Base-by-base conservation (phyloP, 2,888 invertebrate species). In the Phania funesta region DNA sequence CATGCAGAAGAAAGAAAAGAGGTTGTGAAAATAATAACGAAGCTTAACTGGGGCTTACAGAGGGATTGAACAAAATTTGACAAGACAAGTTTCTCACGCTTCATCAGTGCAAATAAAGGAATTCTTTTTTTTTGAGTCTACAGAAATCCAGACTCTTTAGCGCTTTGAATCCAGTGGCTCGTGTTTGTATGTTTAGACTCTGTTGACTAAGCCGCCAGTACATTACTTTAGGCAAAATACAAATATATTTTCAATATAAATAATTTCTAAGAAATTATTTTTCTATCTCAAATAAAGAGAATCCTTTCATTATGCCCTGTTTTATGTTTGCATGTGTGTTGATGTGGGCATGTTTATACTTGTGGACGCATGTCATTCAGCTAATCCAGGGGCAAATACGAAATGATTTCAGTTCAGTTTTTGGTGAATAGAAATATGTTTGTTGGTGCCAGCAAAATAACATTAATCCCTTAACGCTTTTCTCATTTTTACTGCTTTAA, bases 361-460 rank as follows among this genome's bases (percentile, higher is more conserved):
- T 82, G 78, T 29, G 78, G 74, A 82, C 82, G 82, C 74, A 78
- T 78, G 82, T 82, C 82, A 82, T 82, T 41, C 78, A 65, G 82
- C 82, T 82, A 82, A 82, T 82, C 82, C 78, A 54, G 78, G 70
- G 78, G 78, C 82, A 82, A 82, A 82, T 78, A 82, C 78, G 70
- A 38, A 82, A 82, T 78, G 68, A 82, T 81, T 81, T 76, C 74
- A 50, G 32, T 65, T 62, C 48, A 60, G 22, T 70, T 67, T 76
- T 76, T 68, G 67, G 50, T 62, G 68, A 68, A 44, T 52, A 44
- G 38, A 74, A 38, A 32, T 54, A 38, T 67, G 65, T 52, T 67
- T 67, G 65, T 52, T 67, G 73, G 26, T 68, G 67, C 78, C 70
- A 78, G 64, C 65, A 78, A 78, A 78, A 70, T 56, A 74, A 74